Evolutionary conservation across 1,140 invertebrate genomes (phyloP).

Genomic region (Zophobas atratus): DNA sequence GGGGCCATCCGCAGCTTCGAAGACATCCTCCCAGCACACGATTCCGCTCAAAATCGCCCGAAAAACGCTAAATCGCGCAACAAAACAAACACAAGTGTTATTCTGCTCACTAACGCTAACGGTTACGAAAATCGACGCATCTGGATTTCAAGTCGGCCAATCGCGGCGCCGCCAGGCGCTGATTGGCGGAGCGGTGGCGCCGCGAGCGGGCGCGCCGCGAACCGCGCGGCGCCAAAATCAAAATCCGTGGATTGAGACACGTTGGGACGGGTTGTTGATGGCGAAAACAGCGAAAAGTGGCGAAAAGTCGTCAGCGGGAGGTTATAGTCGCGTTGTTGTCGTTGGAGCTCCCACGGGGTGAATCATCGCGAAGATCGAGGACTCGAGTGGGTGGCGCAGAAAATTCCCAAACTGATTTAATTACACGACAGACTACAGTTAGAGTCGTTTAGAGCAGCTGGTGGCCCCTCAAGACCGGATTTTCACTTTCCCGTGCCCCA

Average conservation of each 20-base stretch:
- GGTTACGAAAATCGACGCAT: conserved; percentile 58
- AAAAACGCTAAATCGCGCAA: conserved; percentile 32
- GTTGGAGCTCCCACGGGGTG: no score
- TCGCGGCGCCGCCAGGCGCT: conserved; percentile 12
- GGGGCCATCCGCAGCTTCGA: conserved; percentile 10
- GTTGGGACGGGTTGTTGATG: no score
- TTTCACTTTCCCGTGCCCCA: background rate
- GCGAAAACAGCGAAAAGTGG: background rate
- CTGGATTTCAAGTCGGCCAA: conserved; percentile 58
- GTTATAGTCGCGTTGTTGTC: no score
- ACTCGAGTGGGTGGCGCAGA: no score
- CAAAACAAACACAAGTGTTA: conserved; percentile 52
- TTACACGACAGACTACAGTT: no score
- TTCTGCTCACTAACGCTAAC: conserved; percentile 48
- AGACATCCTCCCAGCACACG: conserved; percentile 4
- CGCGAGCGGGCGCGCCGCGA: background rate
- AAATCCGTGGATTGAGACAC: no score
- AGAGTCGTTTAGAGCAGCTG: background rate
- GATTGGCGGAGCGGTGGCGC: conserved; percentile 33
- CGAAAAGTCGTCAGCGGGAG: background rate
- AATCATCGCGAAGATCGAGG: no score
- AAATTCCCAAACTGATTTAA: no score
- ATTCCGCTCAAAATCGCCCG: background rate
- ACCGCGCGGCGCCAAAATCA: background rate
- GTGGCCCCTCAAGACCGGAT: background rate